Evolutionary conservation across 2,113 vertebrate genomes (phyloP).

Genomic region (Podilymbus podiceps): DNA sequence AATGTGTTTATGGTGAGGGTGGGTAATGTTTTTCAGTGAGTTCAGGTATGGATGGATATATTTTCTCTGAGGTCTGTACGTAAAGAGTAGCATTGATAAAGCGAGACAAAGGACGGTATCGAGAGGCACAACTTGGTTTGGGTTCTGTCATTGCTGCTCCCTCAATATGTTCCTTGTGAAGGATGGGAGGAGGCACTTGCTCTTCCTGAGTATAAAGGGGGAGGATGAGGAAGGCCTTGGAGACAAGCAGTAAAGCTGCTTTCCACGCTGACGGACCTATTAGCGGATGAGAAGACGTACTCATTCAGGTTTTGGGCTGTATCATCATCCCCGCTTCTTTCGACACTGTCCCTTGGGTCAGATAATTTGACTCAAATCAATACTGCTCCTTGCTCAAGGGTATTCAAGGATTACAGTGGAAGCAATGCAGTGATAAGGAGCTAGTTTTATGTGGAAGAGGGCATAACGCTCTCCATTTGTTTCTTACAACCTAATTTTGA

Average conservation of each 20-base stretch:
- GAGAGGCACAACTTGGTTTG: neutral
- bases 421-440: neutral
- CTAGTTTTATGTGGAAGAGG: neutral
- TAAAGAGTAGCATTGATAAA: neutral
- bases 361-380: neutral
- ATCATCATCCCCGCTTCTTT: neutral
- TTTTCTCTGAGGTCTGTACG: rapidly evolving
- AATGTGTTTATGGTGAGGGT: neutral
- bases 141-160: neutral
- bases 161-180: neutral
- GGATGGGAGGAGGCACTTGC: neutral
- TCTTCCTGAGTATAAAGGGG: neutral
- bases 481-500: neutral
- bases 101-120: neutral
- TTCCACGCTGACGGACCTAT: neutral
- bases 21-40: neutral
- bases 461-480: neutral
- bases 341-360: neutral
- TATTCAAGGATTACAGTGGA: neutral
- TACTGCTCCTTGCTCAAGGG: neutral
- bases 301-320: neutral
- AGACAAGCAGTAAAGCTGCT: neutral
- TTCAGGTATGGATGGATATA: neutral
- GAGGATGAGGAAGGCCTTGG: neutral
- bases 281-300: neutral